A percentile compares a stretch with the other conserved stretches of the same genome.
Evolutionary conservation across 2,797 vertebrate genomes (phyloP).

Genomic region (Knipowitschia caucasica): DNA sequence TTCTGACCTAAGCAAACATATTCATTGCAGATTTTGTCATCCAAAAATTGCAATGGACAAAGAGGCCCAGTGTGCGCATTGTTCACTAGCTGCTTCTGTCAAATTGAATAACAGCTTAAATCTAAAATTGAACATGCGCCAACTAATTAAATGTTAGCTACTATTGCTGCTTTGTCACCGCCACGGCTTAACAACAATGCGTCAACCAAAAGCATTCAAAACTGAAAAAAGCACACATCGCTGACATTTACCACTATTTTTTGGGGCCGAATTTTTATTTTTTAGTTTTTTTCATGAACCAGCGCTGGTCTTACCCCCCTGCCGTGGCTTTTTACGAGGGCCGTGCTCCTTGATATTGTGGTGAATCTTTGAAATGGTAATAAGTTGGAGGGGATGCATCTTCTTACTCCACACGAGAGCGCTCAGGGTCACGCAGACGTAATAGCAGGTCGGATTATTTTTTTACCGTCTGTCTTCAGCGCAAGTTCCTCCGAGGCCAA

Average conservation of each 20-base stretch:
- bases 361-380: conserved; percentile 73
- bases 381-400: conserved; percentile 40
- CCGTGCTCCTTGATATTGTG: conserved; percentile 55
- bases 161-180: conserved; percentile 27
- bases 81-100: conserved; percentile 4
- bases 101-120: conserved; percentile 36
- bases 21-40: not conserved
- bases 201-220: conserved; percentile 28
- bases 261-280: conserved; percentile 27
- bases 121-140: conserved; percentile 30
- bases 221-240: conserved; percentile 40
- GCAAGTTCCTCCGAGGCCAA: conserved; percentile 47
- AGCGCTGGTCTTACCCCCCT: conserved; percentile 19
- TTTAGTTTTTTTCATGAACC: conserved; percentile 50
- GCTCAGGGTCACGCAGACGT: conserved; percentile 56
- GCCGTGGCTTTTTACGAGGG: conserved; percentile 39
- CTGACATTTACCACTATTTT: conserved; percentile 35
- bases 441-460: conserved; percentile 63
- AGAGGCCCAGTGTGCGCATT: conserved; percentile 18
- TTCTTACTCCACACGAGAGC: conserved; percentile 31
- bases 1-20: not conserved
- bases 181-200: conserved; percentile 19
- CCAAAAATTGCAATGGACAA: conserved; percentile 1
- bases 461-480: conserved; percentile 61
- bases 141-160: conserved; percentile 41